These are phyloP conservation scores for Heteronetta atricapilla DNA, from an alignment of 2,113 vertebrate species.

Conservation along the genomic window DNA sequence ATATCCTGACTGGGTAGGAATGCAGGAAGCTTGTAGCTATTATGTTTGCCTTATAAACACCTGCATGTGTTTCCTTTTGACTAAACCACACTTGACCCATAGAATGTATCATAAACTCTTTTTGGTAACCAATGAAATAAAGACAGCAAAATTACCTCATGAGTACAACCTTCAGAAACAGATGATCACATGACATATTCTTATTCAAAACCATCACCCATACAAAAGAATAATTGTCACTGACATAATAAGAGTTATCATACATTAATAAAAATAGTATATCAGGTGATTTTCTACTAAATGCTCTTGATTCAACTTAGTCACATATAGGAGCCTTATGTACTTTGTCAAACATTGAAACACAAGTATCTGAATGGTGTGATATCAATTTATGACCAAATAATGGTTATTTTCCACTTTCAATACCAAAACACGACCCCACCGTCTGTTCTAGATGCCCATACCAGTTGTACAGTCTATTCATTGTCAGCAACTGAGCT, in stretches of 20 bases:
- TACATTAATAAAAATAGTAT: not conserved
- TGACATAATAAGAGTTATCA: not conserved
- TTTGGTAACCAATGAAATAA: not conserved
- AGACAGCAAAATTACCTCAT: not conserved
- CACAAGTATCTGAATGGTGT: not conserved
- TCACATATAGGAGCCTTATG: not conserved
- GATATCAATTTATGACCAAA: not conserved
- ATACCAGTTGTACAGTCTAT: not conserved
- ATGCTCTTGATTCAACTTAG: not conserved
- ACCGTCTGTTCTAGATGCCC: not conserved
- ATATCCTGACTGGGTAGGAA: rapidly evolving
- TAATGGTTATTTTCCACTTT: not conserved
- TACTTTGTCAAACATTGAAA: not conserved
- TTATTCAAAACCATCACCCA: not conserved
- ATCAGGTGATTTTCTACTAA: not conserved
- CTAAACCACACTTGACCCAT: not conserved
- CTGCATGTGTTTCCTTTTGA: not conserved
- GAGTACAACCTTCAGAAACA: not conserved
- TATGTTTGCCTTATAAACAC: not conserved
- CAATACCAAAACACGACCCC: not conserved
- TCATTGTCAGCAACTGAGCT: not conserved
- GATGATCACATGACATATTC: not conserved
- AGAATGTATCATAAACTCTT: not conserved
- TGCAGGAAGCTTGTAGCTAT: not conserved
- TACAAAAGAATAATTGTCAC: not conserved